Percentiles rank a stretch among this genome's conserved stretches.
Conservation (phyloP, 2,888 invertebrate species). For the Drosophila merina region DNA sequence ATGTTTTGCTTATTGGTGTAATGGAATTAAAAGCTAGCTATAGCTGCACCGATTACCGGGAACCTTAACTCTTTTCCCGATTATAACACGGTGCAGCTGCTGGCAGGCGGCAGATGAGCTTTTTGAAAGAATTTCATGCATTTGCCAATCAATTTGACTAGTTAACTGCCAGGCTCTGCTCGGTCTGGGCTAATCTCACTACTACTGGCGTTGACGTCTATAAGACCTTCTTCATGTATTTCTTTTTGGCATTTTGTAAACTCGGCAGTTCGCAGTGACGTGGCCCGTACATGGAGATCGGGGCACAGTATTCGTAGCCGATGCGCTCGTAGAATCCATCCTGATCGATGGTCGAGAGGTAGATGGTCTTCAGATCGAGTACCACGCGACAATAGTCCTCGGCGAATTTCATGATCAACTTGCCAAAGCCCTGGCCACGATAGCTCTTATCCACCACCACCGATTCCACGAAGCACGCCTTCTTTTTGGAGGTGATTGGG, state of each 20-base stretch:
- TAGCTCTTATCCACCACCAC: constrained; percentile 90
- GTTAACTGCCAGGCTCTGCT: constrained; percentile 51
- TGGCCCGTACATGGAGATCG: constrained; percentile 88
- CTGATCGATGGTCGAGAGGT: constrained; percentile 90
- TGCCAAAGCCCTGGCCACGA: constrained; percentile 91
- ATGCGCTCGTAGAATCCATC: constrained; percentile 90
- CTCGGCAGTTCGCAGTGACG: constrained; percentile 83
- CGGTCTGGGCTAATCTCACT: constrained; percentile 49
- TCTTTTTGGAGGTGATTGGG: constrained; percentile 88
- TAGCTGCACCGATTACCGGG: constrained; percentile 30
- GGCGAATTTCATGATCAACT: constrained; percentile 89
- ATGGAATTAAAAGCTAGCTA: constrained; percentile 73
- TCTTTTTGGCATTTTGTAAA: constrained; percentile 82
- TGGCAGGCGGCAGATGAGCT: constrained; percentile 46
- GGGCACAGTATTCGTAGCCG: constrained; percentile 88
- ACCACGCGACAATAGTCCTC: constrained; percentile 89
- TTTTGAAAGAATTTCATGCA: constrained; percentile 35
- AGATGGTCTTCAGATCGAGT: constrained; percentile 87
- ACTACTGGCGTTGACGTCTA: constrained; percentile 78
- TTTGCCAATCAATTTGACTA: constrained; percentile 67
- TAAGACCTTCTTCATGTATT: constrained; percentile 84
- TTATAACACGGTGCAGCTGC: constrained; percentile 43
- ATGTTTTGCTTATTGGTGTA: constrained; percentile 52
- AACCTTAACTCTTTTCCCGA: constrained; percentile 6
- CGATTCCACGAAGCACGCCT: constrained; percentile 92